phyloP scores from a whole-genome alignment of 2,797 vertebrate genomes.

The Tenualosa ilisha region DNA sequence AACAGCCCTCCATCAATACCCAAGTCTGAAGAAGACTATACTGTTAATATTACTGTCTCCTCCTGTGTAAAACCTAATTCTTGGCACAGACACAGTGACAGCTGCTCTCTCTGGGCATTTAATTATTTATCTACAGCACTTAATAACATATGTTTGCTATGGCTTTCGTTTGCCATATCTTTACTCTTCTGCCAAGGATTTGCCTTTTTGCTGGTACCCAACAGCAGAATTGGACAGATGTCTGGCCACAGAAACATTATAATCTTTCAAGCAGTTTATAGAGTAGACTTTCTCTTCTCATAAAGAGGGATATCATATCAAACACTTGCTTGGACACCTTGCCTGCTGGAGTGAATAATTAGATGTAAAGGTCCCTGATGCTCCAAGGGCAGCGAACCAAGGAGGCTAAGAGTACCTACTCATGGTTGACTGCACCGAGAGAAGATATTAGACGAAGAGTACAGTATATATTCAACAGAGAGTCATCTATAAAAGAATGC shows the following conservation, averaged over 20 bases:
- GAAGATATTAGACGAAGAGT: background rate
- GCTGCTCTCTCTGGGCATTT: background rate
- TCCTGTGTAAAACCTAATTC: slow-evolving; percentile 27
- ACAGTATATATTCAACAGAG: background rate
- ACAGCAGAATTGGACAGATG: background rate
- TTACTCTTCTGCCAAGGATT: background rate
- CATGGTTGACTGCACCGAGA: background rate
- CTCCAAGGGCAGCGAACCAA: background rate
- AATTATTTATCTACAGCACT: slow-evolving; percentile 27
- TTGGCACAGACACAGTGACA: slow-evolving; percentile 33
- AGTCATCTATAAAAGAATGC: background rate
- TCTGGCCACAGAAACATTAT: background rate
- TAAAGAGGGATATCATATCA: background rate
- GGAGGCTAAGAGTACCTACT: background rate
- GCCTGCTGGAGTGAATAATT: background rate
- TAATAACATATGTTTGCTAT: slow-evolving; percentile 15
- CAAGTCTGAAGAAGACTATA: background rate
- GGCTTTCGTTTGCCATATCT: background rate
- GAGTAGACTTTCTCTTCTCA: background rate
- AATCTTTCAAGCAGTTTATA: background rate
- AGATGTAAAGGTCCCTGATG: slow-evolving; percentile 14
- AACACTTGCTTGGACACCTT: background rate
- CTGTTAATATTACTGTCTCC: background rate
- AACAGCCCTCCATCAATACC: background rate
- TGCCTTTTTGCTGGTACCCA: background rate